Conservation (phyloP, 2,888 invertebrate genomes). For the Oligia latruncula region DNA sequence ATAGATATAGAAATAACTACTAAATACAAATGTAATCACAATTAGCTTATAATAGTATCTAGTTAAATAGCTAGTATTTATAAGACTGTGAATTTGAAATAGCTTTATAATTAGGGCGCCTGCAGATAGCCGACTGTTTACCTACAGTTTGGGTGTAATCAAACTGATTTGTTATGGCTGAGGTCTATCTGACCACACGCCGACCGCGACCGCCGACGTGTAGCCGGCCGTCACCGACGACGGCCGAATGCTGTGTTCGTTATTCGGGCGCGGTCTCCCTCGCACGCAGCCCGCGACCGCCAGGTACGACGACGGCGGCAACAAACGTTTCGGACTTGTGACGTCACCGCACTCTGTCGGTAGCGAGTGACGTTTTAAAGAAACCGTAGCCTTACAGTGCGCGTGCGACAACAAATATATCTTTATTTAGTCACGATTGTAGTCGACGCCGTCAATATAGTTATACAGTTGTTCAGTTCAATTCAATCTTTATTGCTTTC, state of each 20-base stretch:
- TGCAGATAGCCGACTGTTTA: not conserved
- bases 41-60: conserved; percentile 24
- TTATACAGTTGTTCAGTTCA: not conserved
- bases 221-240: not conserved
- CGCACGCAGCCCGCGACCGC: not conserved
- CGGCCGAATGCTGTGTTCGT: not conserved
- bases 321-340: too few relatives aligned
- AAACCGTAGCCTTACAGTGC: too few relatives aligned
- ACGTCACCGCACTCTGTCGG: too few relatives aligned
- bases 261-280: not conserved
- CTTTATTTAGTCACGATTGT: too few relatives aligned
- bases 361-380: too few relatives aligned
- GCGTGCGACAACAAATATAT: not conserved
- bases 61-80: conserved; percentile 10
- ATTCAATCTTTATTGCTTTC: too few relatives aligned
- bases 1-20: conserved; percentile 8
- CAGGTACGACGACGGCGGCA: too few relatives aligned
- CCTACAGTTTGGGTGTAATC: not conserved
- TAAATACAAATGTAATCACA: conserved; percentile 44
- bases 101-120: not conserved
- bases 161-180: not conserved
- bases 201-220: too few relatives aligned
- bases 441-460: too few relatives aligned
- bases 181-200: not conserved
- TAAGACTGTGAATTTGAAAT: conserved; percentile 43